Conservation (phyloP, 2,113 vertebrate genomes). For the Hoplias malabaricus region DNA sequence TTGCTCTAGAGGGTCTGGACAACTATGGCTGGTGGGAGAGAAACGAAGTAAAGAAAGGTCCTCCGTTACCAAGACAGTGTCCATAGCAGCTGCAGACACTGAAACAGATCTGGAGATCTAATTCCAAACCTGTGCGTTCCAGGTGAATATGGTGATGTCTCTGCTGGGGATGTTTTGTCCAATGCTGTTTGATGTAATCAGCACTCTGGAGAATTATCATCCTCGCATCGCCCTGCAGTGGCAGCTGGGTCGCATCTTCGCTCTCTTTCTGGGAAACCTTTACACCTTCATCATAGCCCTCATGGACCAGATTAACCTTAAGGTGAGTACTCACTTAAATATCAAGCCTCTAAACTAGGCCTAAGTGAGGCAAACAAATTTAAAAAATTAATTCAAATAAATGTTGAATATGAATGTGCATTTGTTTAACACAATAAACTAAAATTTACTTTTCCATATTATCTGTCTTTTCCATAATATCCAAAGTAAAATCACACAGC, state of each 20-base stretch:
- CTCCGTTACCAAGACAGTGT: slow-evolving; percentile 39
- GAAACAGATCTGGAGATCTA: background rate
- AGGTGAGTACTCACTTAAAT: slow-evolving; percentile 75
- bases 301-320: slow-evolving; percentile 96
- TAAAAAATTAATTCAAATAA: too few species aligned
- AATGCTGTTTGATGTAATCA: slow-evolving; percentile 94
- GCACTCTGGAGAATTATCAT: slow-evolving; percentile 93
- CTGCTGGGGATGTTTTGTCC: slow-evolving; percentile 97
- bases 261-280: slow-evolving; percentile 93
- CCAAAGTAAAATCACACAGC: too few species aligned
- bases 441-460: too few species aligned
- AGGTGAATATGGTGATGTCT: slow-evolving; percentile 99
- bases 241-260: slow-evolving; percentile 96
- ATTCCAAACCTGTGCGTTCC: background rate
- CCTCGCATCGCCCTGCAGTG: slow-evolving; percentile 93
- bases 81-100: background rate
- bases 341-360: background rate
- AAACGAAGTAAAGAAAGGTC: slow-evolving; percentile 82
- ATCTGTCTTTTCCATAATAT: too few species aligned
- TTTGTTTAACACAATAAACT: too few species aligned
- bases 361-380: too few species aligned
- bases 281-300: slow-evolving; percentile 98
- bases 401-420: too few species aligned
- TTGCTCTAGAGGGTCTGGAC: slow-evolving; percentile 89
- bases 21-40: slow-evolving; percentile 97